Conservation (phyloP, 2,888 invertebrate species). For the Panorpa germanica region DNA sequence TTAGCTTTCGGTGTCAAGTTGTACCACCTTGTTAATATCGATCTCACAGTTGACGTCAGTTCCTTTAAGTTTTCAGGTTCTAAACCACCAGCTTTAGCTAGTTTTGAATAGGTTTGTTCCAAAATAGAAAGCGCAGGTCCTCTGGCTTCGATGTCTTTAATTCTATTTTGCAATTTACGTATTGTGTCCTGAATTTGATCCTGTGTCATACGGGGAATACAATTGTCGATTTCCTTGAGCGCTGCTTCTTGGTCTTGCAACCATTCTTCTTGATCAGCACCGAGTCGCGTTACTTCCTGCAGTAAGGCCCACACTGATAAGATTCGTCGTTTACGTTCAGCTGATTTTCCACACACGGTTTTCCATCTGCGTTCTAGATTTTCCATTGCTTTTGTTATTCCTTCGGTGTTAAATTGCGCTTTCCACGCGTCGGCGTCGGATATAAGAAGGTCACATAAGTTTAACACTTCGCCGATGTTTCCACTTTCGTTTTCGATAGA, state of each 20-base stretch:
- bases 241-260: conserved; percentile 40
- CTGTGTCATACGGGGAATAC: conserved; percentile 31
- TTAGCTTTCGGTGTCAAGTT: conserved; percentile 36
- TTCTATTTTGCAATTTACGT: conserved; percentile 30
- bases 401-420: conserved; percentile 48
- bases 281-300: conserved; percentile 34
- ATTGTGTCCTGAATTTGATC: conserved; percentile 37
- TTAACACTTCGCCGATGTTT: conserved; percentile 59
- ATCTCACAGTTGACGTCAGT: conserved; percentile 36
- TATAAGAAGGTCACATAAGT: conserved; percentile 56
- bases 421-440: conserved; percentile 56
- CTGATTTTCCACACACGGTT: conserved; percentile 50
- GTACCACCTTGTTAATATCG: conserved; percentile 43
- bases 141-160: conserved; percentile 33
- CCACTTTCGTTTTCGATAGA: conserved; percentile 59
- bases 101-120: conserved; percentile 47
- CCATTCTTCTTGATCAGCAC: conserved; percentile 37
- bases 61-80: conserved; percentile 48
- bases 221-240: conserved; percentile 36
- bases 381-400: conserved; percentile 43
- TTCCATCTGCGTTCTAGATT: conserved; percentile 66
- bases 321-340: conserved; percentile 50
- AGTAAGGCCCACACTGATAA: conserved; percentile 37
- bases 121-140: conserved; percentile 36
- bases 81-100: conserved; percentile 44